phyloP scores from a whole-genome alignment of 2,113 vertebrate genomes.

The Enhydra lutris region DNA sequence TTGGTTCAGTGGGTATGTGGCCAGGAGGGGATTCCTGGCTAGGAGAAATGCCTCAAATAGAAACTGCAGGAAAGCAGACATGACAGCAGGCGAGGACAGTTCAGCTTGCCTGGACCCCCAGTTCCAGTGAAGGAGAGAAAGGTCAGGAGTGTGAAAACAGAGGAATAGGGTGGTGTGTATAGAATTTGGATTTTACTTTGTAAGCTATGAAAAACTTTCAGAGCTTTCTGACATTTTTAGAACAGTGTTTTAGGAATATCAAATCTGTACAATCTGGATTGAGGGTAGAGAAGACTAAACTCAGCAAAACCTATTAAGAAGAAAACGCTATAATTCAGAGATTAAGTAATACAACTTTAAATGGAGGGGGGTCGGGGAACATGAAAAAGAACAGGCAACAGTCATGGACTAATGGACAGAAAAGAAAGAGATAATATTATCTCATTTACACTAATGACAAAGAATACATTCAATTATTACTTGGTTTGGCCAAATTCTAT shows the following conservation, averaged over 20 bases:
- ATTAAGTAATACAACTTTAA: not conserved
- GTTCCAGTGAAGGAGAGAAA: not conserved
- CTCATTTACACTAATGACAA: not conserved
- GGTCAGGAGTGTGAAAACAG: too few relatives aligned
- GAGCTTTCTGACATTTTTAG: not conserved
- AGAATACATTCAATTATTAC: not conserved
- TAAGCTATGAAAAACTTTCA: not conserved
- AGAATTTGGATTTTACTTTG: not conserved
- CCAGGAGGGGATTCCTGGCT: not conserved
- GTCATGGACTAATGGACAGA: not conserved
- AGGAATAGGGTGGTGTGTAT: not conserved
- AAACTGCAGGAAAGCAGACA: not conserved
- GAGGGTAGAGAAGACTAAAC: not conserved
- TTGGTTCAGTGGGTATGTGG: not conserved
- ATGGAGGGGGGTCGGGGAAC: rapidly evolving
- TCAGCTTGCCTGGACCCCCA: not conserved
- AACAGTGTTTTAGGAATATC: not conserved
- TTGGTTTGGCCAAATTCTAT: not conserved
- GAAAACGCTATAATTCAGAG: not conserved
- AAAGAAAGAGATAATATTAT: not conserved
- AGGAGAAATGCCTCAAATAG: not conserved
- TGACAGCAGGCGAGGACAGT: rapidly evolving
- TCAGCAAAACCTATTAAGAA: not conserved
- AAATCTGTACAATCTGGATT: not conserved
- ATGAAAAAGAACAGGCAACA: not conserved